Base-by-base conservation (phyloP, 2,113 vertebrate species). In the Heterotis niloticus region DNA sequence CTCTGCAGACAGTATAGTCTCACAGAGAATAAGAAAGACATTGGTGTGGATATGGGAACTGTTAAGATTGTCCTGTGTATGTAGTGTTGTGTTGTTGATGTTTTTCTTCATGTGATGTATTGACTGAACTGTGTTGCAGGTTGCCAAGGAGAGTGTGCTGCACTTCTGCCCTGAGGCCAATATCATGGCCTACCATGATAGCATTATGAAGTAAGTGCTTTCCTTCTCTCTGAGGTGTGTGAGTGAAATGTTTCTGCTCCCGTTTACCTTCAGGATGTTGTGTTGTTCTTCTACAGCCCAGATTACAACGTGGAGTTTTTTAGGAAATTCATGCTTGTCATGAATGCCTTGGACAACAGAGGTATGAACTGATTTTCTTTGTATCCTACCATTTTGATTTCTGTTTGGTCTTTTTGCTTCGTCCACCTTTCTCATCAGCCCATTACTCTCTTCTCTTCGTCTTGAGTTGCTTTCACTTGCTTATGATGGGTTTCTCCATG, bases 231-330 rank as follows among this genome's bases (percentile, higher is more conserved):
- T n/a, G 17, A 5, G 60, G 18, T 79, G 28, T 51, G n/a, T 62
- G 60, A 10, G 60, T 20, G 14, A 62, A 17, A 20, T 62, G 2
- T 17, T 17, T 62, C 20, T 62, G 4, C 60, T 62, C 60, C 20
- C 14, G 60, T 62, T 20, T 20, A 17, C 60, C 60, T 17, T 20
- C 1, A 20, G 60, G 14, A 14, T 62, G 9, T 2, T 34, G 13
- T 76, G 52, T 64, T 75, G 28, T 82, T 86, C 75, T 81, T 67
- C 84, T 82, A 73, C 89, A 99, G 98, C 88, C 95, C 96, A 54
- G 98, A 99, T 82, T 99, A 99, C 87, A 98, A 98, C 13, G 94
- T 97, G 86, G 98, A 99, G 84, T 99, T 98, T 93, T 99, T 99
- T 84, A 93, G 95, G 82, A 94, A 95, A 77, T 99, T 98, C 82